Evolutionary conservation across 2,888 invertebrate genomes (phyloP).

Genomic region (Phortica magna): DNA sequence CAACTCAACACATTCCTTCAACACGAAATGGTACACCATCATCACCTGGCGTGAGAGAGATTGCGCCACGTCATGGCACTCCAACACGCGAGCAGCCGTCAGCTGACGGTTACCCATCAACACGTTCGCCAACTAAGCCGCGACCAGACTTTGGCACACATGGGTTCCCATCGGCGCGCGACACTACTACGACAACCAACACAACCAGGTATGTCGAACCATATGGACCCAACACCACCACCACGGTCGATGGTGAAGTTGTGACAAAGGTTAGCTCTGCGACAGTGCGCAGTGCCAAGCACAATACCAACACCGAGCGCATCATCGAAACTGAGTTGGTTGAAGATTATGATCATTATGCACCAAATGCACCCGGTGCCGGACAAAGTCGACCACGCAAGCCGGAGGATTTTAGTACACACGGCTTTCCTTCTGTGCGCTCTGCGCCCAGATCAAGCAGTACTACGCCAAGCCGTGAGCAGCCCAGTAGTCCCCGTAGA

Average conservation of each 20-base stretch:
- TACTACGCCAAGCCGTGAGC: slow-evolving; percentile 41
- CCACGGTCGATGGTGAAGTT: slow-evolving; percentile 45
- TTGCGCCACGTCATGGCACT: slow-evolving; percentile 25
- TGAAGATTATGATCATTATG: slow-evolving; percentile 40
- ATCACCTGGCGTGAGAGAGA: background rate
- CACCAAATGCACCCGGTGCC: slow-evolving; percentile 32
- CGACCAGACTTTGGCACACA: slow-evolving; percentile 59
- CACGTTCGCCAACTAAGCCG: slow-evolving; percentile 38
- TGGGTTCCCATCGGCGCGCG: slow-evolving; percentile 66
- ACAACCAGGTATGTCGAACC: slow-evolving; percentile 44
- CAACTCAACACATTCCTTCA: slow-evolving; percentile 38
- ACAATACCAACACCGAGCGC: slow-evolving; percentile 64
- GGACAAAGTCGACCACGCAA: slow-evolving; percentile 13
- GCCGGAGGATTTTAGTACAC: slow-evolving; percentile 42
- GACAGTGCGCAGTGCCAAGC: slow-evolving; percentile 47
- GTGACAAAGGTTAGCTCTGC: slow-evolving; percentile 51
- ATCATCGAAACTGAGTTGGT: slow-evolving; percentile 63
- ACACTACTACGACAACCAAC: slow-evolving; percentile 15
- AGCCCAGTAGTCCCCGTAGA: slow-evolving; percentile 51
- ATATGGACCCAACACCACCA: slow-evolving; percentile 28
- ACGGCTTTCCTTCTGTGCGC: slow-evolving; percentile 55
- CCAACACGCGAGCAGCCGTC: slow-evolving; percentile 59
- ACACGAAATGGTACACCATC: slow-evolving; percentile 1
- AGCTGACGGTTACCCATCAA: slow-evolving; percentile 43
- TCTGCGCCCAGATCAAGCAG: slow-evolving; percentile 15